Evolutionary conservation across 2,113 vertebrate genomes (phyloP).

Genomic region (Catharus fuscescens): DNA sequence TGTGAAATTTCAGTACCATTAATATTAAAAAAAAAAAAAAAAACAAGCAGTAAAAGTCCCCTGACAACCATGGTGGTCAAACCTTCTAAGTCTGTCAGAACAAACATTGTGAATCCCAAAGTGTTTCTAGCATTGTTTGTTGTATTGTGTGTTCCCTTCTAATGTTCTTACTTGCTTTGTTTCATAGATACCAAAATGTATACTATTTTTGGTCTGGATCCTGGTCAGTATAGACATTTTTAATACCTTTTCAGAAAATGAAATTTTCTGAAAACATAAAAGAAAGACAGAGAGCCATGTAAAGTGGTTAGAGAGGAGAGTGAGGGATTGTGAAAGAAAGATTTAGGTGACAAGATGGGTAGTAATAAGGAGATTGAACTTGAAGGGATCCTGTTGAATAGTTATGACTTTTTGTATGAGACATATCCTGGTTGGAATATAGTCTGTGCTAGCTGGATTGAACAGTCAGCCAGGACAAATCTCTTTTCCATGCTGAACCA

Average conservation of each 20-base stretch:
- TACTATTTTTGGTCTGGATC: not conserved
- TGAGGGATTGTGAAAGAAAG: not conserved
- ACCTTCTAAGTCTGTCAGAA: not conserved
- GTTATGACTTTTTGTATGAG: not conserved
- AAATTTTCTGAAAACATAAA: not conserved
- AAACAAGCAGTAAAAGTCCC: not conserved
- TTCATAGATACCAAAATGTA: not conserved
- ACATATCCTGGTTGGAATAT: not conserved
- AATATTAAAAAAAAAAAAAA: not conserved
- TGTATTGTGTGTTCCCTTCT: not conserved
- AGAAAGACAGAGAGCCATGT: not conserved
- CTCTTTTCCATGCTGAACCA: not conserved
- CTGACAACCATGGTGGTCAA: not conserved
- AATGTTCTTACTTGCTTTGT: not conserved
- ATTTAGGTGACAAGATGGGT: not conserved
- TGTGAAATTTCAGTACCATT: not conserved
- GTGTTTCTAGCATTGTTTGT: not conserved
- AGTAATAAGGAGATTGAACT: not conserved
- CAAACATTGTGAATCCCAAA: not conserved
- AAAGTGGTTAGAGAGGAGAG: not conserved
- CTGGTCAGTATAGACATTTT: not conserved
- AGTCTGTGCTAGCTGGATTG: not conserved
- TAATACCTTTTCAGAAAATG: not conserved
- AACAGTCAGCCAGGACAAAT: not conserved
- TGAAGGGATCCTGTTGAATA: not conserved